Evolutionary conservation across 2,797 vertebrate genomes (phyloP).

Genomic region (Bradypodion pumilum): DNA sequence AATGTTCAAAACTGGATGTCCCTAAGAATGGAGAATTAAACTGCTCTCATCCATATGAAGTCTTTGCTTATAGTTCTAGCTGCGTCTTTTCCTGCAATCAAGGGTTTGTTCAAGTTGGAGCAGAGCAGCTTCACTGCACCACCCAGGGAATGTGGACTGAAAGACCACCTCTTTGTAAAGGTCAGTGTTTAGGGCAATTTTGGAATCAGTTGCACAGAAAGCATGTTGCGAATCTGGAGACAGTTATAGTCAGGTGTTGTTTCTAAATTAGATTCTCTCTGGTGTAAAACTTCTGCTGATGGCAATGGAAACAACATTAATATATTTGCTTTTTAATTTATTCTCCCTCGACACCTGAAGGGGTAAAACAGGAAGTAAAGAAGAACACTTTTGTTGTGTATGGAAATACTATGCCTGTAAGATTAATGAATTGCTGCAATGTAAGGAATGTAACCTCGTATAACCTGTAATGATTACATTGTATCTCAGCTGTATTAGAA

Average conservation of each 20-base stretch:
- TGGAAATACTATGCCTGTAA: too few species aligned
- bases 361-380: too few species aligned
- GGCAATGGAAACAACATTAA: neutral
- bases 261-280: neutral
- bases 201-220: neutral
- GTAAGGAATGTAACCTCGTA: too few species aligned
- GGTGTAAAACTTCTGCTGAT: neutral
- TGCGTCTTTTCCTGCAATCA: conserved; percentile 74
- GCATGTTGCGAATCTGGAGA: neutral
- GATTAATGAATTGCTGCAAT: too few species aligned
- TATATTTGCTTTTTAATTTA: neutral
- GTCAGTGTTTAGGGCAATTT: conserved; percentile 48
- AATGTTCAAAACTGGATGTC: conserved; percentile 65
- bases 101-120: conserved; percentile 69
- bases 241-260: neutral
- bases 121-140: conserved; percentile 60
- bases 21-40: conserved; percentile 56
- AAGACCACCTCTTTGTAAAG: conserved; percentile 69
- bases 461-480: too few species aligned
- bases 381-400: too few species aligned
- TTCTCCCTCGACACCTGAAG: too few species aligned
- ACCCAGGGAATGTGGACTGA: conserved; percentile 74
- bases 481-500: too few species aligned
- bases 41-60: conserved; percentile 66
- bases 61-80: conserved; percentile 69